phyloP scores from a whole-genome alignment of 2,888 invertebrate genomes.

The Strigamia maritima region DNA sequence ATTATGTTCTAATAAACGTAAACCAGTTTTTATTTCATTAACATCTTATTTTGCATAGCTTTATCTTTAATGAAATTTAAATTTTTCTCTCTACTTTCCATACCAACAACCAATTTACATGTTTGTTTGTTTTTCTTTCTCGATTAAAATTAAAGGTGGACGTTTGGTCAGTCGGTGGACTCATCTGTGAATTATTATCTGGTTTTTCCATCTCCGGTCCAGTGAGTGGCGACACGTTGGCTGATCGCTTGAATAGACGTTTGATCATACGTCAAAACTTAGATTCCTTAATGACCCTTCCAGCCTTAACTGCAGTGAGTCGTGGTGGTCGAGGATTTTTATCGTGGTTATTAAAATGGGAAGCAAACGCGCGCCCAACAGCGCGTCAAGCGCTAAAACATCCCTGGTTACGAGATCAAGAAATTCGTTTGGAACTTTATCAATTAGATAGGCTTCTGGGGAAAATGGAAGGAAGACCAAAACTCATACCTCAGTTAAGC shows the following conservation, averaged over 20 bases:
- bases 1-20: too few species aligned
- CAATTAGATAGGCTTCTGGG: slow-evolving; percentile 8
- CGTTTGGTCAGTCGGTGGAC: slow-evolving; percentile 36
- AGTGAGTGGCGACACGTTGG: background rate
- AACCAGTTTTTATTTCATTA: too few species aligned
- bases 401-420: slow-evolving; percentile 33
- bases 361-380: slow-evolving; percentile 11
- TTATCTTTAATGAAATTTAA: too few species aligned
- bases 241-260: slow-evolving; percentile 34
- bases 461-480: background rate
- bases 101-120: too few species aligned
- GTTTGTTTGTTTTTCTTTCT: too few species aligned
- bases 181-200: slow-evolving; percentile 34
- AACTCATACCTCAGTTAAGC: background rate
- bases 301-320: background rate
- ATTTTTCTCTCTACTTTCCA: too few species aligned
- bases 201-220: slow-evolving; percentile 35
- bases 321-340: slow-evolving; percentile 15
- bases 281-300: background rate
- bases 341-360: slow-evolving; percentile 14
- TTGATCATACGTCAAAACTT: slow-evolving; percentile 18
- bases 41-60: too few species aligned
- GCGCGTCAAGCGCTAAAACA: slow-evolving; percentile 35
- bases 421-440: slow-evolving; percentile 27
- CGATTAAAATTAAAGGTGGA: slow-evolving; percentile 22